Percentiles rank a stretch among this genome's conserved stretches.
Evolutionary conservation across 2,113 vertebrate genomes (phyloP).

Genomic region (Siniperca knerii): DNA sequence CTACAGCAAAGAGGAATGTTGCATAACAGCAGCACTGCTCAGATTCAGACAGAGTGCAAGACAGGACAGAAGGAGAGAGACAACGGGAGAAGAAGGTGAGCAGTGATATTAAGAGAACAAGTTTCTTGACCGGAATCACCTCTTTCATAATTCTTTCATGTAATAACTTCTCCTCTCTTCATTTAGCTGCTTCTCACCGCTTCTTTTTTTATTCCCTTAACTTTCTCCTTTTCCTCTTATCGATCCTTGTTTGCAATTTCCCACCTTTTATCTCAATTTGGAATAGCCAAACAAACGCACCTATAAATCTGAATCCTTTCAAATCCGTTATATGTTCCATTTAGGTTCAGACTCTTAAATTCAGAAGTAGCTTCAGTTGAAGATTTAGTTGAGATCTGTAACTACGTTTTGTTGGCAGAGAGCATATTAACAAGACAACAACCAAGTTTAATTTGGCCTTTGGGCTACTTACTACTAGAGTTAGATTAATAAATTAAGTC

Average conservation of each 20-base stretch:
- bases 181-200: neutral
- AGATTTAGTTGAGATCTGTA: no score
- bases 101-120: neutral
- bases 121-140: neutral
- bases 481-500: neutral
- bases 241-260: neutral
- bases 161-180: neutral
- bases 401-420: neutral
- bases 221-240: neutral
- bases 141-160: constrained; percentile 7
- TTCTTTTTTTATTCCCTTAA: neutral
- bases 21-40: constrained; percentile 4
- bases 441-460: neutral
- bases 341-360: no score
- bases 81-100: neutral
- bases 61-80: constrained; percentile 7
- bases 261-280: neutral
- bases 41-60: constrained; percentile 5
- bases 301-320: no score
- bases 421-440: neutral
- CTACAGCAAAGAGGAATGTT: constrained; percentile 9
- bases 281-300: no score
- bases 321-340: no score
- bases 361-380: no score
- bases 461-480: neutral